phyloP scores from a whole-genome alignment of 2,113 vertebrate genomes.

The Amia ocellicauda region DNA sequence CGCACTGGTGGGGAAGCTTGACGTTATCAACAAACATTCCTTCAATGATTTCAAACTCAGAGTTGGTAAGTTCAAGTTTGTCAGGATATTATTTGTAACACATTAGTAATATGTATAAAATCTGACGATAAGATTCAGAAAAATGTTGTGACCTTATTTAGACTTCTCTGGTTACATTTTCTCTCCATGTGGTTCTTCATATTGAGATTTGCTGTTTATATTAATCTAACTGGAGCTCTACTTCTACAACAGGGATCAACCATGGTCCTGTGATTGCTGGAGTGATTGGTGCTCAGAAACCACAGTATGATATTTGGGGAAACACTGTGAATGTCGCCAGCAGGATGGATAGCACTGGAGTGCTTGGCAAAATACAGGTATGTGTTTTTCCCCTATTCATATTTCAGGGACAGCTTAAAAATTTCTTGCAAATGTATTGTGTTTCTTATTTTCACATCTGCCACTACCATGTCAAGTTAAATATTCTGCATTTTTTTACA shows the following conservation, averaged over 20 bases:
- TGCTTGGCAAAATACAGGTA: constrained; percentile 96
- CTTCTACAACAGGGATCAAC: constrained; percentile 78
- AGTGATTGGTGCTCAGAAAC: constrained; percentile 96
- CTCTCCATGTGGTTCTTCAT: constrained; percentile 32
- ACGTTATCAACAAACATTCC: constrained; percentile 96
- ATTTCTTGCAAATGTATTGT: no score
- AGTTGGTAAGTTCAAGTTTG: constrained; percentile 83
- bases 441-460: no score
- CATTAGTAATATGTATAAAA: no score
- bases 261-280: constrained; percentile 95
- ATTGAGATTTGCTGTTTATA: no score
- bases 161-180: background rate
- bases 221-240: constrained; percentile 16
- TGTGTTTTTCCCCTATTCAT: background rate
- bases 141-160: no score
- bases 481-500: no score
- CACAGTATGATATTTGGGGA: constrained; percentile 97
- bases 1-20: constrained; percentile 90
- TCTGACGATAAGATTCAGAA: no score
- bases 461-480: no score
- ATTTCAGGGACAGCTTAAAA: no score
- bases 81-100: no score
- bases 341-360: constrained; percentile 95
- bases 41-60: constrained; percentile 97
- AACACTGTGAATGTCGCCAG: constrained; percentile 97